Percentiles rank a stretch among this genome's conserved stretches.
Evolutionary conservation across 2,113 vertebrate genomes (phyloP).

Genomic region (Noturus placidus): DNA sequence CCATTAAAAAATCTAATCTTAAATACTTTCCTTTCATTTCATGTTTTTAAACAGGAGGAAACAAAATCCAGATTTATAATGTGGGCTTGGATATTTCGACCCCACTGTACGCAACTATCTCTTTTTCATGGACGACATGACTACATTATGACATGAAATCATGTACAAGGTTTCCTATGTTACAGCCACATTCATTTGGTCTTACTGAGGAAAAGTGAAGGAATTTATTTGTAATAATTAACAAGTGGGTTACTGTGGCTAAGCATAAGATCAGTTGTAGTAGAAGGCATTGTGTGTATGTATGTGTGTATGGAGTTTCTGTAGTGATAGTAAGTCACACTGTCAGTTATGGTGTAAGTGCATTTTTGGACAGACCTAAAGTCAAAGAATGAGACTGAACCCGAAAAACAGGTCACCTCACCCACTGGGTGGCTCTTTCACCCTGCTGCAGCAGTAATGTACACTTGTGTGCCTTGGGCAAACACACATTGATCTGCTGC

Average conservation of each 20-base stretch:
- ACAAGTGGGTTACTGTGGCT: not conserved
- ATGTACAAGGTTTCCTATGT: not conserved
- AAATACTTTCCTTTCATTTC: too few species aligned
- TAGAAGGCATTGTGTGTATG: too few species aligned
- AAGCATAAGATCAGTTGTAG: not conserved
- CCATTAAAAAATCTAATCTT: not conserved
- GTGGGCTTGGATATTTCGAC: too few species aligned
- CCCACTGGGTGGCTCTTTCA: slow-evolving; percentile 31
- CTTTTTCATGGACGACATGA: not conserved
- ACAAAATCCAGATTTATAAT: too few species aligned
- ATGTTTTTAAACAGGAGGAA: too few species aligned
- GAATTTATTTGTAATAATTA: not conserved
- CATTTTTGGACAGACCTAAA: slow-evolving; percentile 13
- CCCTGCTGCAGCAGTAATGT: slow-evolving; percentile 17
- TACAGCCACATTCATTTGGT: not conserved
- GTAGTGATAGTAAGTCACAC: not conserved
- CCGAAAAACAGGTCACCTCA: slow-evolving; percentile 61
- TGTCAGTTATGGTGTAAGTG: not conserved
- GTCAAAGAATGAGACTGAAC: slow-evolving; percentile 57
- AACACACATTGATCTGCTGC: slow-evolving; percentile 53
- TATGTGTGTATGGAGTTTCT: slow-evolving; percentile 8
- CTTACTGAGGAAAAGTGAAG: not conserved
- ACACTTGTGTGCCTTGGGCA: slow-evolving; percentile 54
- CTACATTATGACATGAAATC: not conserved
- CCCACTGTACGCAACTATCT: too few species aligned